Evolutionary conservation across 2,888 invertebrate genomes (phyloP).

Genomic region (Acronicta aceris): DNA sequence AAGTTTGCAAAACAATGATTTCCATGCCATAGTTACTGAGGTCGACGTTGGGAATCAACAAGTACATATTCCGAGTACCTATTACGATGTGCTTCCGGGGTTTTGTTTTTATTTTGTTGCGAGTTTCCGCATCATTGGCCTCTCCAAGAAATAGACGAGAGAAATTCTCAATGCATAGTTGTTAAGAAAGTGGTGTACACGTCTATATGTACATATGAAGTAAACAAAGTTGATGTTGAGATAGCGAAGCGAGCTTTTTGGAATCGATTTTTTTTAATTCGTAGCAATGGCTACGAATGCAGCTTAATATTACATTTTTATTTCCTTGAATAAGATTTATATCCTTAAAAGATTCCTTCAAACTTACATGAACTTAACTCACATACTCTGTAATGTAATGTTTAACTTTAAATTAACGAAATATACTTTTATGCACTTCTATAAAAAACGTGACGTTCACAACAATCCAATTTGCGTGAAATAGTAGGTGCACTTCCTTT

Average conservation of each 20-base stretch:
- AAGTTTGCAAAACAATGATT: constrained; percentile 30
- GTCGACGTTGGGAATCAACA: constrained; percentile 42
- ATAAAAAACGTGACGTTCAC: constrained; percentile 42
- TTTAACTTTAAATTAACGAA: too few relatives aligned
- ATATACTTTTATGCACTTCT: too few relatives aligned
- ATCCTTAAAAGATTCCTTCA: too few relatives aligned
- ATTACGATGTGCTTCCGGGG: not conserved
- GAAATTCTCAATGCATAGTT: not conserved
- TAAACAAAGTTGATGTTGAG: too few relatives aligned
- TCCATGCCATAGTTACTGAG: not conserved
- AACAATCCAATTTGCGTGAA: constrained; percentile 54
- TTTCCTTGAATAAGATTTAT: too few relatives aligned
- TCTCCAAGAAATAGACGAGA: constrained; percentile 5
- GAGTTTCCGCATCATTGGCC: constrained; percentile 12
- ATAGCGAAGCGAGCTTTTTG: too few relatives aligned
- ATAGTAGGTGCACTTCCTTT: constrained; percentile 46
- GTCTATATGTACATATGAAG: too few relatives aligned
- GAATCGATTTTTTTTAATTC: too few relatives aligned
- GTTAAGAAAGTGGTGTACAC: not conserved
- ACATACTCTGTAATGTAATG: too few relatives aligned
- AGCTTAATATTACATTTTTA: too few relatives aligned
- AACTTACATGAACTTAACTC: too few relatives aligned
- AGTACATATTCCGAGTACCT: constrained; percentile 15
- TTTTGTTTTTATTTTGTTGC: constrained; percentile 17
- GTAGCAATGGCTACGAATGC: too few relatives aligned